Evolutionary conservation across 2,797 vertebrate genomes (phyloP), one percentile per base, ranked within the genome.

Genomic region (Pseudomugil gertrudae): DNA sequence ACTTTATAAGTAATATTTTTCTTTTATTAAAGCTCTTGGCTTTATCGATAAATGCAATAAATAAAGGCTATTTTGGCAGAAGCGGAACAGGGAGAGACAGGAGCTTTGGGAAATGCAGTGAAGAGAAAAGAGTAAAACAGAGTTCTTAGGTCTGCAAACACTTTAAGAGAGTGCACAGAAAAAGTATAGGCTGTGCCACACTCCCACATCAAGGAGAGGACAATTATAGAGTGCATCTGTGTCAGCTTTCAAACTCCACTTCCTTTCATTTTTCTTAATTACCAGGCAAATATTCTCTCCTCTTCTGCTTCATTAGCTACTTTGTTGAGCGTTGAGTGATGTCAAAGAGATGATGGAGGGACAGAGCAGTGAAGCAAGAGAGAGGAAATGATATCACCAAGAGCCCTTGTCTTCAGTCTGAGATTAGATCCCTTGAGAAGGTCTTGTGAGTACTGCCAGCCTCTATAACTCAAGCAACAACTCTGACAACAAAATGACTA

Each of bases 251-350:
- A 85, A 89, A 88, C 84, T 87, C 86, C 52, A 68, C 85, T 84
- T 91, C 84, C 79, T 89, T 92, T 92, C 90, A 93, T 95, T 93
- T 92, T 91, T 94, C 92, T 92, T 94, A 93, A 93, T 94, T 93
- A 93, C 87, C 52, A 63, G 80, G 81, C 84, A 88, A 92, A 92
- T 90, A 90, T 89, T 90, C 87, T 84, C 81, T 73, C 76, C 72
- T 85, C 85, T 80, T 87, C 86, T 90, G 91, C 90, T 91, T 94
- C 93, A 94, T 94, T 95, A 94, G 84, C 74, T 87, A 87, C 84
- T 94, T 91, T 93, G 90, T 93, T 91, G 87, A 92, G 91, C 91
- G 57, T 83, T 91, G 89, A 93, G 88, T 84, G 87, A 88, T 91
- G 93, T 91, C 87, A 91, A 85, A 82, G 78, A 82, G 83, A 92